Evolutionary conservation across 1,140 invertebrate genomes (phyloP).

Genomic region (Zaprionus nigranus): DNA sequence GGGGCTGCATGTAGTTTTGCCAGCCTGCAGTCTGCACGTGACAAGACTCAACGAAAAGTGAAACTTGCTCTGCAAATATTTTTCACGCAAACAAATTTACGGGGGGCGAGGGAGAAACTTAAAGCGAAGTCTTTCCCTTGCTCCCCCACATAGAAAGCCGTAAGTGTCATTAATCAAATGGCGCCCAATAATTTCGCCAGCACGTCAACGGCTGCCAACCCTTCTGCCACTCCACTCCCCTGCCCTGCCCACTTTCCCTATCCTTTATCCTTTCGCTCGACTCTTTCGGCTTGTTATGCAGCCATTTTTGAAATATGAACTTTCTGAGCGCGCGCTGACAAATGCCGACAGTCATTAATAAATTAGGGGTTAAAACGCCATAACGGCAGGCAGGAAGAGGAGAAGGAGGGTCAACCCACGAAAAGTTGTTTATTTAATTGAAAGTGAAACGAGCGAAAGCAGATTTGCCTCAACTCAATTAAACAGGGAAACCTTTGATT

Average conservation of each 20-base stretch:
- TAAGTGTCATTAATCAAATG: constrained; percentile 80
- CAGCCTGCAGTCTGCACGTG: constrained; percentile 69
- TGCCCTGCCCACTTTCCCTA: constrained; percentile 4
- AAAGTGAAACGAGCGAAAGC: constrained; percentile 69
- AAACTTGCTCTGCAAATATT: constrained; percentile 74
- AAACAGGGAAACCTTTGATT: constrained; percentile 57
- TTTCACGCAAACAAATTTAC: constrained; percentile 46
- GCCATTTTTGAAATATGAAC: constrained; percentile 80
- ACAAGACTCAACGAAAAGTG: constrained; percentile 77
- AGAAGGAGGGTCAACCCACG: constrained; percentile 17
- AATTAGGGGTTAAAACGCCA: constrained; percentile 79
- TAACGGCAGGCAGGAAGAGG: constrained; percentile 22
- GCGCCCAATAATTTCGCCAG: constrained; percentile 65
- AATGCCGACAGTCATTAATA: constrained; percentile 80
- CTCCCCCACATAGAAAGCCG: constrained; percentile 1
- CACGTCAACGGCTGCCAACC: constrained; percentile 50
- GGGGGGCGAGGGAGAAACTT: constrained; percentile 4
- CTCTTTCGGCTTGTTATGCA: constrained; percentile 41
- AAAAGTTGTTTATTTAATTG: constrained; percentile 83
- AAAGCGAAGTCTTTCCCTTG: constrained; percentile 13
- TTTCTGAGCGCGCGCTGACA: constrained; percentile 61
- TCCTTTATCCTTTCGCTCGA: constrained; percentile 38
- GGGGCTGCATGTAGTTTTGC: constrained; percentile 27
- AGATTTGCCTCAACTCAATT: constrained; percentile 75
- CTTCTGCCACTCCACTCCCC: constrained; percentile 9